Base-by-base conservation (phyloP, 37 sponge, comb jelly and placozoan species). In the Agelas oroides region DNA sequence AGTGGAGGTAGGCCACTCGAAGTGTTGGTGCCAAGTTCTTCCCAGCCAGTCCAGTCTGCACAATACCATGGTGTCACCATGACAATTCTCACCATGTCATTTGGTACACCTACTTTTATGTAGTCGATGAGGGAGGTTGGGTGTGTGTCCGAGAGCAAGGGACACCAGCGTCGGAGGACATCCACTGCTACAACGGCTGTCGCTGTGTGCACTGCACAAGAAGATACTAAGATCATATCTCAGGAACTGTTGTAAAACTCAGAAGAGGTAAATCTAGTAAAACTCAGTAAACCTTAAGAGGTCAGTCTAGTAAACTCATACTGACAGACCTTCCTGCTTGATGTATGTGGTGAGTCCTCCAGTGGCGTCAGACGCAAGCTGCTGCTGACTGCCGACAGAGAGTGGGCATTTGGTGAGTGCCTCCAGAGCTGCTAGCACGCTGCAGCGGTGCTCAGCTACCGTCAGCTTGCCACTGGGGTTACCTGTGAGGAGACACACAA, bases 301-400 rank as follows among this genome's bases (percentile, higher is more conserved):
- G 14, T 14, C 62, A 71, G 34, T 33, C 70, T 33, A 31, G 32
- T 34, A 68, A 31, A 68, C n/a, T n/a, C n/a, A n/a, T n/a, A n/a
- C n/a, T n/a, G 46, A 56, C 83, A 23, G 21, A 88, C 88, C 76
- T 81, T 88, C 88, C 32, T 81, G 74, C 59, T 75, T 82, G 69
- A 88, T 37, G 53, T 82, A 67, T 12, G 38, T 3, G 34, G 59
- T 11, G 60, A 88, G 82, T 36, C 66, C 67, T 31, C 67, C 69
- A 12, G 57, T 71, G 13, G 41, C 80, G 21, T 24, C 52, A 0
- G 8, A 67, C 52, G 85, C 72, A 41, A 89, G 84, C 30, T 76
- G 53, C n/a, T 64, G 71, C 36, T 46, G 59, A 23, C 85, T 64
- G 33, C 65, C 23, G 46, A 72, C 37, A n/a, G 90, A 63, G 46